Percentiles rank a stretch among this genome's conserved stretches.
Evolutionary conservation across 2,113 vertebrate species (phyloP).

Genomic region (Hyperoodon ampullatus): DNA sequence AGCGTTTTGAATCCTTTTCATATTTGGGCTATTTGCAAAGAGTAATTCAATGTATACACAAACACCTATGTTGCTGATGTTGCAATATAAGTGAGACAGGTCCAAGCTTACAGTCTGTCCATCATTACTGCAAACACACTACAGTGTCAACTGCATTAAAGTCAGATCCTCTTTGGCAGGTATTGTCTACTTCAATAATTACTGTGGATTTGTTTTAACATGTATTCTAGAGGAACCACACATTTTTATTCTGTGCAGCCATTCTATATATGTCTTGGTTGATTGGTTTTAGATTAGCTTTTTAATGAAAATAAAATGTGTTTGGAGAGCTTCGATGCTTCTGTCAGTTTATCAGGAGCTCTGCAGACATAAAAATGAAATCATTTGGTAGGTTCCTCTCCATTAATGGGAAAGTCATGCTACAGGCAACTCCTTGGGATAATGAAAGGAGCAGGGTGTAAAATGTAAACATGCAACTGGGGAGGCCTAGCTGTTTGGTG

Average conservation of each 20-base stretch:
- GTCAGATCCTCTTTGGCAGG: background rate
- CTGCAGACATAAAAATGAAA: constrained; percentile 79
- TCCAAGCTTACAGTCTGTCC: background rate
- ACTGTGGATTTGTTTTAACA: constrained; percentile 74
- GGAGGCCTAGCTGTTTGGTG: background rate
- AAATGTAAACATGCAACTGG: constrained; percentile 64
- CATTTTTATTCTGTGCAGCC: constrained; percentile 73
- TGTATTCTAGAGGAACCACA: constrained; percentile 64
- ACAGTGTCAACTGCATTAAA: background rate
- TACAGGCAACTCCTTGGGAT: constrained; percentile 69
- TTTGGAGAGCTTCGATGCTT: constrained; percentile 83
- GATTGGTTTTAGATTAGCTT: constrained; percentile 83
- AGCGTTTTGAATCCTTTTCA: background rate
- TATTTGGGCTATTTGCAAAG: background rate
- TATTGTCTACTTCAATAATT: constrained; percentile 65
- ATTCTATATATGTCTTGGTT: constrained; percentile 53
- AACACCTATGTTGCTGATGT: background rate
- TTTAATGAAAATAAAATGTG: constrained; percentile 89
- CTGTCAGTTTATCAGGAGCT: constrained; percentile 85
- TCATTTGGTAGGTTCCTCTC: constrained; percentile 71
- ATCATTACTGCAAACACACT: background rate
- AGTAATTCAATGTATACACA: background rate
- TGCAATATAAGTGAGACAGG: background rate
- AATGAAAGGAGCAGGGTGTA: constrained; percentile 62
- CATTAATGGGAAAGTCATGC: constrained; percentile 70